Evolutionary conservation across 2,888 invertebrate species (phyloP), one percentile per base, ranked within the genome.

Genomic region (Eretmocerus hayati): DNA sequence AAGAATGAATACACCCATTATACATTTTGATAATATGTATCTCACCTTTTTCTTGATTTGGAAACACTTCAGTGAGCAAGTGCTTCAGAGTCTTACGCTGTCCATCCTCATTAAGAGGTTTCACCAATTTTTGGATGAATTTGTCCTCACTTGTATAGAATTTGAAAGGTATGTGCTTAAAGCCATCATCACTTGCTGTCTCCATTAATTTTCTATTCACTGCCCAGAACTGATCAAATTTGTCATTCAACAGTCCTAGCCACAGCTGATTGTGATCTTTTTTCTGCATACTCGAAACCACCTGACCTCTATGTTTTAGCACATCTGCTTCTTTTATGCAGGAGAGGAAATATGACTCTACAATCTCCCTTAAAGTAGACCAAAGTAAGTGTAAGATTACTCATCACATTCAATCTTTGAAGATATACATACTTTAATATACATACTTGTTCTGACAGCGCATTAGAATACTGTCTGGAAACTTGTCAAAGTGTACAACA

Each of bases 201-300:
- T 95, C 95, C 96, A 97, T 97, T 45, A 99, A 75, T 65, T 91
- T 85, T 59, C 92, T 81, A 71, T 99, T 99, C 11, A 97, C 87
- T 3, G 92, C 86, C 97, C 97, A 99, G 72, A 99, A 99, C 72
- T 96, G 96, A 71, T 99, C 97, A 75, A 97, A 99, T 74, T 93
- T 94, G 70, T 96, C 94, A 77, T 95, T 93, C 65, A 87, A 83
- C 54, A 99, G 74, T 22, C 96, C 96, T 40, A 87, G 77, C 96
- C 96, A 99, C 13, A 99, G 75, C 64, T 95, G 93, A 69, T 88
- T 91, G 66, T 97, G 96, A 63, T 99, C 97, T 68, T 93, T 93
- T 65, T 93, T 92, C 65, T 91, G 91, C 92, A 93, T 92, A 54
- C 82, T 84, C 22, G 88, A 87, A 60, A 91, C 87, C 16, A 93